Evolutionary conservation across 1,140 invertebrate species (phyloP).

Genomic region (Reticulitermes speratus): DNA sequence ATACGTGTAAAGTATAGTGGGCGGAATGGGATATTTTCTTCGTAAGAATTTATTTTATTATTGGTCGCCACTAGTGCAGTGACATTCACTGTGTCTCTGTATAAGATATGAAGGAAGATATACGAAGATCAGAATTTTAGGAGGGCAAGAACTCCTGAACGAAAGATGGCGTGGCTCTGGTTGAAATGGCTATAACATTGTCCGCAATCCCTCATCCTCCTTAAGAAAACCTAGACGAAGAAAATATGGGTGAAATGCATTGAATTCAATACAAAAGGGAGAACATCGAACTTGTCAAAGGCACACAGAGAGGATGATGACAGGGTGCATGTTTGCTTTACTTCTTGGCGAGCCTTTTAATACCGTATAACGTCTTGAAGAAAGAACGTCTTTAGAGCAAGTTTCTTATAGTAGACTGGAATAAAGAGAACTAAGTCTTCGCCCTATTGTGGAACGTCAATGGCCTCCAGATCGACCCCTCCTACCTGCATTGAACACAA

Average conservation of each 20-base stretch:
- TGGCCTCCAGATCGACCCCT: slow-evolving; percentile 10
- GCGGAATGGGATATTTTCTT: background rate
- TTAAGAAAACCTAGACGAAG: background rate
- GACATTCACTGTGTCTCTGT: background rate
- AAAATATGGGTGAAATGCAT: slow-evolving; percentile 16
- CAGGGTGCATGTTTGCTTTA: slow-evolving; percentile 10
- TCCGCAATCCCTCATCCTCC: background rate
- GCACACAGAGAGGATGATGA: background rate
- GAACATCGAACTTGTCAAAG: slow-evolving; percentile 18
- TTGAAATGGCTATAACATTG: background rate
- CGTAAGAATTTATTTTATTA: background rate
- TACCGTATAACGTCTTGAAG: slow-evolving; percentile 18
- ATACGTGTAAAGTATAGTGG: background rate
- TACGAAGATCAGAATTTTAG: background rate
- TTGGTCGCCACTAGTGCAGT: background rate
- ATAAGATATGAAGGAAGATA: background rate
- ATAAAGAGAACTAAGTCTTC: slow-evolving; percentile 13
- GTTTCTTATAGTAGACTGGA: background rate
- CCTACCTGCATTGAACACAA: background rate
- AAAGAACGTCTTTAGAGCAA: slow-evolving; percentile 5
- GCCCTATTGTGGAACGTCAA: background rate
- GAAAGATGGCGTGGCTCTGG: background rate
- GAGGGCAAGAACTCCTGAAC: background rate
- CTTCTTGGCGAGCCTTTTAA: slow-evolving; percentile 15
- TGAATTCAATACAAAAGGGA: background rate